These are phyloP conservation scores for Catostylus mosaicus DNA, from an alignment of 30 jellyfish, hydroid and myxozoan species.

Conservation along the genomic window DNA sequence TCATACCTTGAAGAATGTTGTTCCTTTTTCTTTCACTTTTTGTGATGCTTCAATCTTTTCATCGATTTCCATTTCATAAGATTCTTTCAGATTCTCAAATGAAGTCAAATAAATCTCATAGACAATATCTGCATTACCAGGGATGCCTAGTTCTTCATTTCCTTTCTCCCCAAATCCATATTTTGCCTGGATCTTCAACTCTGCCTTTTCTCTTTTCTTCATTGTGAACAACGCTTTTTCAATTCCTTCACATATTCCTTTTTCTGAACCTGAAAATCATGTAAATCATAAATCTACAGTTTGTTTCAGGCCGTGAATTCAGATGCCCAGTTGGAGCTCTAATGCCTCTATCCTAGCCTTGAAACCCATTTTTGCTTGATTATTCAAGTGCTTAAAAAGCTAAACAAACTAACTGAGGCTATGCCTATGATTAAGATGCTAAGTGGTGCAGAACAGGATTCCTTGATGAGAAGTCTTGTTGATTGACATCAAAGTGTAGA, in stretches of 20 bases:
- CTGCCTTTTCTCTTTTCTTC: slow-evolving; percentile 85
- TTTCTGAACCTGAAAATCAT: slow-evolving; percentile 61
- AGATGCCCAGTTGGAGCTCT: no score
- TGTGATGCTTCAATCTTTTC: slow-evolving; percentile 72
- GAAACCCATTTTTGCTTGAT: no score
- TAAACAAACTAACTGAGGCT: no score
- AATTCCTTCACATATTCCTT: slow-evolving; percentile 76
- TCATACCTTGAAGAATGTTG: slow-evolving; percentile 54
- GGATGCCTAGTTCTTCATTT: slow-evolving; percentile 74
- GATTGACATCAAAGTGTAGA: no score
- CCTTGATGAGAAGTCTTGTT: no score
- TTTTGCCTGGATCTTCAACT: slow-evolving; percentile 43
- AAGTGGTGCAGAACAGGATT: no score
- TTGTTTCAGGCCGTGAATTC: no score
- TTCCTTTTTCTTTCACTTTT: slow-evolving; percentile 72
- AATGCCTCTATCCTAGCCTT: no score
- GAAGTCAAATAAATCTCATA: slow-evolving; percentile 76
- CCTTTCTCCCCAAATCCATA: slow-evolving; percentile 83
- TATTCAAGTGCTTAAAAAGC: no score
- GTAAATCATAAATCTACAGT: no score
- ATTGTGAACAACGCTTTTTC: slow-evolving; percentile 85
- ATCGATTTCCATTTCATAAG: slow-evolving; percentile 86
- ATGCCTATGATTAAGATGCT: no score
- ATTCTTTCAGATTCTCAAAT: slow-evolving; percentile 86
- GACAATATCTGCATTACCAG: slow-evolving; percentile 80